phyloP scores from a whole-genome alignment of 1,140 invertebrate genomes.

The Zaprionus africanus region DNA sequence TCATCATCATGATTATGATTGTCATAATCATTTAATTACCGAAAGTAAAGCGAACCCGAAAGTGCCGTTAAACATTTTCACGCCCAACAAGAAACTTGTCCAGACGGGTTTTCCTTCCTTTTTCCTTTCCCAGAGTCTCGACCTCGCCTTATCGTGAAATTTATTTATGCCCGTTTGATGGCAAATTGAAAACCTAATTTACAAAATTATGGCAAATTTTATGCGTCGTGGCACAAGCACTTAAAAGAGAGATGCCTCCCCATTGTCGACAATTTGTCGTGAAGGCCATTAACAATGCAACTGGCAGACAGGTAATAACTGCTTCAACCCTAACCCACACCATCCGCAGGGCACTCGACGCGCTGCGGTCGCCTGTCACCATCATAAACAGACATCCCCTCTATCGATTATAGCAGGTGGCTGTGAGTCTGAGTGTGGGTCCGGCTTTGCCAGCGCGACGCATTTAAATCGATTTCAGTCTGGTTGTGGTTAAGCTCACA shows the following conservation, averaged over 20 bases:
- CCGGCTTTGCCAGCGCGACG: neutral
- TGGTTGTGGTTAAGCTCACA: neutral
- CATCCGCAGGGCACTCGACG: slow-evolving; percentile 1
- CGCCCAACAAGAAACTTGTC: slow-evolving; percentile 21
- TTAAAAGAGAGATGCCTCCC: slow-evolving; percentile 49
- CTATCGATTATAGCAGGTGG: slow-evolving; percentile 2
- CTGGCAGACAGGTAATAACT: slow-evolving; percentile 67
- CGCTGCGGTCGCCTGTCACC: slow-evolving; percentile 12
- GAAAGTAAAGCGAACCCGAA: slow-evolving; percentile 1
- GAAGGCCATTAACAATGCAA: slow-evolving; percentile 55
- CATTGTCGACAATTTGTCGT: slow-evolving; percentile 37
- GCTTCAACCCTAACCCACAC: slow-evolving; percentile 23
- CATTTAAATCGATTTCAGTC: slow-evolving; percentile 11
- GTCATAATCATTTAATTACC: slow-evolving; percentile 47
- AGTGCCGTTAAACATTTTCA: slow-evolving; percentile 31
- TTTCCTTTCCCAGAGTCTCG: neutral
- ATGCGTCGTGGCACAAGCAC: slow-evolving; percentile 47
- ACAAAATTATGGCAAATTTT: slow-evolving; percentile 63
- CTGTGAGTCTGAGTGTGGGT: neutral
- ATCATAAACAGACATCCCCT: neutral
- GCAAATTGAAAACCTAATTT: slow-evolving; percentile 76
- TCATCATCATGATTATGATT: slow-evolving; percentile 8
- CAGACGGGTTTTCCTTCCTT: slow-evolving; percentile 10
- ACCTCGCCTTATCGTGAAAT: slow-evolving; percentile 31
- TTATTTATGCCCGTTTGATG: slow-evolving; percentile 43